These are phyloP conservation scores for Caenorhabditis auriculariae DNA, from an alignment of 2,888 invertebrate species.

Conservation along the genomic window DNA sequence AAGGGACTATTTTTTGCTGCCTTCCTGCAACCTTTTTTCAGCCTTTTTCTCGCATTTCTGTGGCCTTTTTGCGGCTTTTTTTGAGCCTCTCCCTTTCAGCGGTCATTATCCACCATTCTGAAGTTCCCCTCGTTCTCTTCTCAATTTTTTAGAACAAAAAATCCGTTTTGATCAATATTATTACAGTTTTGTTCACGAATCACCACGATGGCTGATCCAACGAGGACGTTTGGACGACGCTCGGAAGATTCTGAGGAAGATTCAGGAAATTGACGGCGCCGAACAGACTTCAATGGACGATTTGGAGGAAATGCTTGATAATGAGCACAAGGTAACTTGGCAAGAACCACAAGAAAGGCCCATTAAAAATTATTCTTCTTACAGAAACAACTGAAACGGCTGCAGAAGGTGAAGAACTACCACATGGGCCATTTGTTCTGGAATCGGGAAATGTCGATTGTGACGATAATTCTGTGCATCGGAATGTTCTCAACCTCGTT, in stretches of 20 bases:
- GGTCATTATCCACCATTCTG: too few species aligned
- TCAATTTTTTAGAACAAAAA: too few species aligned
- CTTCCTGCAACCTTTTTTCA: too few species aligned
- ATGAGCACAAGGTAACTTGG: conserved; percentile 27
- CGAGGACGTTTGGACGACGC: conserved; percentile 52
- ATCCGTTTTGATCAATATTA: neutral
- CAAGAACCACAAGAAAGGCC: neutral
- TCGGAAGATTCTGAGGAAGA: conserved; percentile 40
- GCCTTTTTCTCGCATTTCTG: too few species aligned
- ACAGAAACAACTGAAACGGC: conserved; percentile 34
- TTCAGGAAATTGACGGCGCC: conserved; percentile 38
- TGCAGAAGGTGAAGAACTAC: conserved; percentile 30
- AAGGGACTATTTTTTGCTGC: too few species aligned
- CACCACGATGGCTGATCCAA: conserved; percentile 56
- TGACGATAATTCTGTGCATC: conserved; percentile 35
- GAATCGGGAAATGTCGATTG: conserved; percentile 40
- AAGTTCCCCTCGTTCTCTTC: too few species aligned
- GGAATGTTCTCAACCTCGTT: conserved; percentile 49
- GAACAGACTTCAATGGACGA: conserved; percentile 27
- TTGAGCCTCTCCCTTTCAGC: too few species aligned
- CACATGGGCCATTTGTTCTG: conserved; percentile 49
- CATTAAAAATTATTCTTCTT: neutral
- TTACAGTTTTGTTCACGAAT: conserved; percentile 50
- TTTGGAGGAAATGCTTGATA: conserved; percentile 40
- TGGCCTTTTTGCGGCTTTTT: too few species aligned